Evolutionary conservation across 2,113 vertebrate species (phyloP).

Genomic region (Natator depressus): DNA sequence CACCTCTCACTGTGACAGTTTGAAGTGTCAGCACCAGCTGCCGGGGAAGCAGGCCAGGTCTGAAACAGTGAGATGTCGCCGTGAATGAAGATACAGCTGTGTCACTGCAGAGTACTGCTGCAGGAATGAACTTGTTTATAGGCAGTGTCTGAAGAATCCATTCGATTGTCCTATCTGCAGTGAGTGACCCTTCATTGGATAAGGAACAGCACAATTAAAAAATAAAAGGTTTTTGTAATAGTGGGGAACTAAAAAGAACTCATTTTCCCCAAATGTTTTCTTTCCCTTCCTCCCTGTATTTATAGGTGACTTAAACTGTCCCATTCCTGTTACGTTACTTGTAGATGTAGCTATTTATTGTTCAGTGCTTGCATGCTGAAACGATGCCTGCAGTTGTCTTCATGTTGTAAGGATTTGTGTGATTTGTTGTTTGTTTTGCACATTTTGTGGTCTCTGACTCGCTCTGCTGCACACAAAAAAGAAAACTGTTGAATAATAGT

Average conservation of each 20-base stretch:
- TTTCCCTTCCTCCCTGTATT: slow-evolving; percentile 74
- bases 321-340: slow-evolving; percentile 73
- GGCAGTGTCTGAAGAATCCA: slow-evolving; percentile 46
- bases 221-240: slow-evolving; percentile 37
- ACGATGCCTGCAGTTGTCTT: slow-evolving; percentile 79
- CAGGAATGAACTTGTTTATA: slow-evolving; percentile 8
- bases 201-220: slow-evolving; percentile 4
- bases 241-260: slow-evolving; percentile 30
- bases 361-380: slow-evolving; percentile 87
- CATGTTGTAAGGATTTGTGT: slow-evolving; percentile 74
- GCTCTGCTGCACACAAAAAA: slow-evolving; percentile 78
- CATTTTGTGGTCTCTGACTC: slow-evolving; percentile 80
- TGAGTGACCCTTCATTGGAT: not conserved
- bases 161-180: slow-evolving; percentile 7
- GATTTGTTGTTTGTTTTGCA: slow-evolving; percentile 84
- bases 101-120: slow-evolving; percentile 8
- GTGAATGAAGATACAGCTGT: slow-evolving; percentile 52
- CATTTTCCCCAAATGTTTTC: slow-evolving; percentile 30
- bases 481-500: slow-evolving; percentile 63
- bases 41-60: slow-evolving; percentile 39
- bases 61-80: slow-evolving; percentile 22
- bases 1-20: slow-evolving; percentile 68
- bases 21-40: slow-evolving; percentile 82
- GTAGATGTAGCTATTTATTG: slow-evolving; percentile 92
- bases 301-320: slow-evolving; percentile 78